phyloP scores from a whole-genome alignment of 2,888 invertebrate species.

The Arrhopalites spinosus region DNA sequence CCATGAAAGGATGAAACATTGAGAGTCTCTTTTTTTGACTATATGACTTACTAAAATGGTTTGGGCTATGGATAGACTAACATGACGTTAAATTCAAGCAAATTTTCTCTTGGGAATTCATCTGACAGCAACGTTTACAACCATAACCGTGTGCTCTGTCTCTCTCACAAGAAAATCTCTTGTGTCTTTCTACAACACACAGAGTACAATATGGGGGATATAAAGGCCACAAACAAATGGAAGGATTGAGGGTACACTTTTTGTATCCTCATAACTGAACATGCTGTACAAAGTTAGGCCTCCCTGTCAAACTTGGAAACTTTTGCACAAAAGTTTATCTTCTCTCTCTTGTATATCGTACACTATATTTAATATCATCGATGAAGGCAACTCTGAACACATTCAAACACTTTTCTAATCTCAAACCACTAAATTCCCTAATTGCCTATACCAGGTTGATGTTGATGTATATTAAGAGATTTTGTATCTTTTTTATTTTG shows the following conservation, averaged over 20 bases:
- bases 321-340: background rate
- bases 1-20: slow-evolving; percentile 10
- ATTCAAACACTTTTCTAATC: background rate
- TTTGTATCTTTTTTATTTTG: too few relatives aligned
- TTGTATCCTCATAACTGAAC: background rate
- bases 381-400: background rate
- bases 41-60: background rate
- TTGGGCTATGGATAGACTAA: slow-evolving; percentile 20
- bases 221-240: background rate
- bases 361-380: background rate
- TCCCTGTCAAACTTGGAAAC: background rate
- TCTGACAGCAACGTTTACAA: slow-evolving; percentile 27
- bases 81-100: slow-evolving; percentile 30
- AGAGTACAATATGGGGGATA: background rate
- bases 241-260: background rate
- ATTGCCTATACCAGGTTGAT: too few relatives aligned
- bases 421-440: background rate
- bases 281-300: background rate
- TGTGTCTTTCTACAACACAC: background rate
- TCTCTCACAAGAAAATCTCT: background rate
- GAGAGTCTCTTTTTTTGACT: background rate
- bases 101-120: slow-evolving; percentile 34
- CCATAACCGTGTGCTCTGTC: slow-evolving; percentile 3
- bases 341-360: background rate
- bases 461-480: too few relatives aligned